Base-by-base conservation (phyloP, 2,113 vertebrate genomes). In the Baryphthengus martii region DNA sequence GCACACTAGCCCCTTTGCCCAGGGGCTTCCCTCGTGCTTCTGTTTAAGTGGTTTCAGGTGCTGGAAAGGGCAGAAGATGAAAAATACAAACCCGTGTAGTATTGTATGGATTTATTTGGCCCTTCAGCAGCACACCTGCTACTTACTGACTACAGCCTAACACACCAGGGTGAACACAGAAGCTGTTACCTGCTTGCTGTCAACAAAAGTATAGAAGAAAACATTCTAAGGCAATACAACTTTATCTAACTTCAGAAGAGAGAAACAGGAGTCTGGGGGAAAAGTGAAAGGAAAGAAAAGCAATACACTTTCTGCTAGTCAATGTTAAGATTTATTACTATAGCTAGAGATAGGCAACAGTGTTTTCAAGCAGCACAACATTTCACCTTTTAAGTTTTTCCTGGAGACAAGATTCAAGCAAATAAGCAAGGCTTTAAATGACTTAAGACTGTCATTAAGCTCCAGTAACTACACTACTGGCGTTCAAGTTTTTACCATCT, bases 141-240 rank as follows among this genome's bases (percentile, higher is more conserved):
- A 2, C 6, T 11, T 1, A 3, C 8, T 3, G 20, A 1, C 28
- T 4, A 0, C 0, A 7, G 21, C 13, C 28, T 11, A 2, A 29
- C 23, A 3, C 20, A 6, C 12, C 24, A 0, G n/a, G n/a, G n/a
- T n/a, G n/a, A n/a, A n/a, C n/a, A n/a, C 0, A 1, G 11, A 45
- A 37, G 33, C 35, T 21, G 14, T 1, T 35, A 40, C 7, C 14
- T 9, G 28, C 47, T 49, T 33, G 42, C 33, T 24, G 59, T 0
- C 13, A 45, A 4, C 6, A 25, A 19, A 33, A 28, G 23, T 6
- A 18, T 0, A 26, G 11, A 25, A 58, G 11, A n/a, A n/a, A n/a
- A n/a, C n/a, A n/a, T n/a, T n/a, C 39, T 10, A 29, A n/a, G 1
- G 15, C 13, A 44, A 2, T 0, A 1, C 8, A 37, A 33, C 74